Evolutionary conservation across 64 coral and sea anemone species (phyloP).

Genomic region (Montipora efflorescens): DNA sequence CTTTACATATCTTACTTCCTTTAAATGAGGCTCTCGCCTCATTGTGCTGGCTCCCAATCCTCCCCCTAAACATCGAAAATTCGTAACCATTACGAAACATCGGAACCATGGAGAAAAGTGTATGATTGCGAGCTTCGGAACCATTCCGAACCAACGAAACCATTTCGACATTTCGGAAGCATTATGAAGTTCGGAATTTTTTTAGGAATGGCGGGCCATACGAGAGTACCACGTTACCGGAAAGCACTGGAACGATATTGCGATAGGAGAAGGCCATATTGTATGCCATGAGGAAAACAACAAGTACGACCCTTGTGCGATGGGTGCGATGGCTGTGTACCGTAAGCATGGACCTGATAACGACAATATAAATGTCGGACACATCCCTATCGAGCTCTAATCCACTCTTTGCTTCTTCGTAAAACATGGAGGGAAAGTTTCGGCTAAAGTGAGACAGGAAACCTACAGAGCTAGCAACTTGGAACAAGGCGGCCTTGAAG

Average conservation of each 20-base stretch:
- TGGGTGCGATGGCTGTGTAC: slow-evolving; percentile 10
- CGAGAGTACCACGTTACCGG: slow-evolving; percentile 55
- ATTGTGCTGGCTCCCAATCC: too few relatives aligned
- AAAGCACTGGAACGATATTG: slow-evolving; percentile 62
- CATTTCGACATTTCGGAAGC: too few relatives aligned
- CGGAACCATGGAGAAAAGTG: too few relatives aligned
- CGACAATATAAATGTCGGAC: slow-evolving; percentile 39
- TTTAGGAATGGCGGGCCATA: background rate
- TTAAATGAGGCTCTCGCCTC: too few relatives aligned
- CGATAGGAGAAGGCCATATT: slow-evolving; percentile 32
- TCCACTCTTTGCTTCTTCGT: slow-evolving; percentile 46
- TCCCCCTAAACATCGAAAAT: too few relatives aligned
- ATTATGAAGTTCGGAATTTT: too few relatives aligned
- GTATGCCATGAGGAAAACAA: slow-evolving; percentile 57
- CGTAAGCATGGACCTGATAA: slow-evolving; percentile 47
- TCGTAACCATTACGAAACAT: too few relatives aligned
- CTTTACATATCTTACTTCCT: too few relatives aligned
- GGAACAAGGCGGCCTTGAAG: slow-evolving; percentile 70
- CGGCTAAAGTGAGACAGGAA: slow-evolving; percentile 63
- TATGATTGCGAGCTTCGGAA: too few relatives aligned
- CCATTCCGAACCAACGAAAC: too few relatives aligned
- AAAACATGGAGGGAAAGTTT: slow-evolving; percentile 63
- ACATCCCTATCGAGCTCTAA: slow-evolving; percentile 38
- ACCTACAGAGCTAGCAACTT: slow-evolving; percentile 61
- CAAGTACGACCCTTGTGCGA: slow-evolving; percentile 22